Percentiles rank a stretch among this genome's conserved stretches.
Evolutionary conservation across 2,888 invertebrate genomes (phyloP).

Genomic region (Apomyelois bistriatella): DNA sequence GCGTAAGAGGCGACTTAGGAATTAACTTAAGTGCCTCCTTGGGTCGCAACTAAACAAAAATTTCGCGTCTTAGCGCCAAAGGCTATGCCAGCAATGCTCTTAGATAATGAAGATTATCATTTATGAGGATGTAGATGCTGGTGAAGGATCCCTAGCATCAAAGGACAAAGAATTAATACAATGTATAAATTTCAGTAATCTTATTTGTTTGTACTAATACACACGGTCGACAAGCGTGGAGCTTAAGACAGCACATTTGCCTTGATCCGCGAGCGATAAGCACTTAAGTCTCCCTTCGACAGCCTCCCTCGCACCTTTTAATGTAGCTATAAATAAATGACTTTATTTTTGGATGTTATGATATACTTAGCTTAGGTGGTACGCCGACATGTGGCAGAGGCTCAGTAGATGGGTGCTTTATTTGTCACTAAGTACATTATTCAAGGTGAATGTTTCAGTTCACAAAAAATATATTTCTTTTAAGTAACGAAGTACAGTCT

Average conservation of each 20-base stretch:
- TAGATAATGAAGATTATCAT: too few species aligned
- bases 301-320: constrained; percentile 28
- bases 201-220: too few species aligned
- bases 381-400: constrained; percentile 11
- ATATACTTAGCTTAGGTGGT: constrained; percentile 21
- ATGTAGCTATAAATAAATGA: constrained; percentile 39
- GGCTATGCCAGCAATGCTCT: too few species aligned
- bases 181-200: too few species aligned
- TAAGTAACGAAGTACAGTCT: background rate
- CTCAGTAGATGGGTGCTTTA: background rate
- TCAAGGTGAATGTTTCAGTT: background rate
- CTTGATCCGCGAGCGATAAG: constrained; percentile 27
- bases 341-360: constrained; percentile 33
- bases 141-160: background rate
- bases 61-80: too few species aligned
- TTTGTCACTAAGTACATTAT: constrained; percentile 1
- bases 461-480: too few species aligned
- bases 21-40: too few species aligned
- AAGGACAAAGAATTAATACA: too few species aligned
- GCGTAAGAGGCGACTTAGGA: too few species aligned
- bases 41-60: too few species aligned
- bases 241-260: constrained; percentile 30
- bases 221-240: too few species aligned
- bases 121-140: too few species aligned
- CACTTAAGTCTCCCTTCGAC: constrained; percentile 27